Evolutionary conservation across 2,113 vertebrate species (phyloP).

Genomic region (Bothrops jararaca): DNA sequence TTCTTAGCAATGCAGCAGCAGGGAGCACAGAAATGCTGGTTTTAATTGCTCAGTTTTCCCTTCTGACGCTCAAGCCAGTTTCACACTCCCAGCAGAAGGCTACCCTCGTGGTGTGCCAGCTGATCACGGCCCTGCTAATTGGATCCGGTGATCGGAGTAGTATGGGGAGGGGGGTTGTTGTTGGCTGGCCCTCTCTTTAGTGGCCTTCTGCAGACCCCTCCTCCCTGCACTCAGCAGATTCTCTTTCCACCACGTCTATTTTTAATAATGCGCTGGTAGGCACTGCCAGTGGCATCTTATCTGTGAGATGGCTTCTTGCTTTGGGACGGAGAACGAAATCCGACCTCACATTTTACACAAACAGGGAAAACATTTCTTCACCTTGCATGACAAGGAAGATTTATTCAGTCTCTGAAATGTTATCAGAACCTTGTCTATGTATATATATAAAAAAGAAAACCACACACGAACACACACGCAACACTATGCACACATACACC

Average conservation of each 20-base stretch:
- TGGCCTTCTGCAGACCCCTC: neutral
- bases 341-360: neutral
- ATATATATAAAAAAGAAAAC: no score
- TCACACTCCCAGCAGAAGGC: neutral
- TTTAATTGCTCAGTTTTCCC: conserved; percentile 14
- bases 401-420: neutral
- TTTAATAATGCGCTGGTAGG: conserved; percentile 12
- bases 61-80: neutral
- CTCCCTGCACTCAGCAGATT: neutral
- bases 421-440: neutral
- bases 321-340: neutral
- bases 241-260: conserved; percentile 16
- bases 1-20: conserved; percentile 4
- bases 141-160: neutral
- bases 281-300: neutral
- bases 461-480: no score
- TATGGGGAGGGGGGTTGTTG: neutral
- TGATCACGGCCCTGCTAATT: conserved; percentile 11
- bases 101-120: neutral
- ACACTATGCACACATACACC: no score
- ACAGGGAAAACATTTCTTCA: neutral
- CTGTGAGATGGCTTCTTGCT: neutral
- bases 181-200: neutral
- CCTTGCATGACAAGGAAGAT: neutral
- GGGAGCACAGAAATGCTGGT: neutral